phyloP scores from a whole-genome alignment of 2,797 vertebrate genomes.

The Pachyuromys duprasi region DNA sequence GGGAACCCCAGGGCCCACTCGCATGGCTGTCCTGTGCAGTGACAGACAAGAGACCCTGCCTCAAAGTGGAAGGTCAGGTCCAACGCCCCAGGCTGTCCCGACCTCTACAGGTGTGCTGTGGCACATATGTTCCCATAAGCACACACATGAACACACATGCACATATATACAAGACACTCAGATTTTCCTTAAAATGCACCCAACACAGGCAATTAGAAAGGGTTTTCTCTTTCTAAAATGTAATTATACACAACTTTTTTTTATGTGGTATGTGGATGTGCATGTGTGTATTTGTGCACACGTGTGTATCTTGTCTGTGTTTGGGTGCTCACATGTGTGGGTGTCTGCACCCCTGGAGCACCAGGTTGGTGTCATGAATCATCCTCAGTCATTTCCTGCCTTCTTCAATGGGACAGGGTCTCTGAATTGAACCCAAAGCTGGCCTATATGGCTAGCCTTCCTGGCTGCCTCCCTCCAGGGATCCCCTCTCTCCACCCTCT shows the following conservation, averaged over 20 bases:
- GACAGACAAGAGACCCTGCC: not conserved
- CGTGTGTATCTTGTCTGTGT: not conserved
- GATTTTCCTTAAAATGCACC: not conserved
- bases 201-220: not conserved
- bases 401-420: not conserved
- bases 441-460: too few species aligned
- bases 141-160: not conserved
- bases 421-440: not conserved
- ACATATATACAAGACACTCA: not conserved
- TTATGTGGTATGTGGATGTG: not conserved
- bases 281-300: not conserved
- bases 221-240: constrained; percentile 10
- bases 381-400: not conserved
- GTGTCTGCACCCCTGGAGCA: not conserved
- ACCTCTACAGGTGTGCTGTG: not conserved
- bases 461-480: too few species aligned
- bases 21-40: not conserved
- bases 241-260: not conserved
- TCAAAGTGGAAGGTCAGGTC: not conserved
- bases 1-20: not conserved
- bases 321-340: not conserved
- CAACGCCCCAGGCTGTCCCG: not conserved
- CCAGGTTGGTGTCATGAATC: not conserved
- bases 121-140: not conserved
- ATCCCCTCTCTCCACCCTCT: not conserved